Evolutionary conservation across 1,140 invertebrate genomes (phyloP), one percentile per base, ranked within the genome.

Genomic region (Saxidomus purpurata): DNA sequence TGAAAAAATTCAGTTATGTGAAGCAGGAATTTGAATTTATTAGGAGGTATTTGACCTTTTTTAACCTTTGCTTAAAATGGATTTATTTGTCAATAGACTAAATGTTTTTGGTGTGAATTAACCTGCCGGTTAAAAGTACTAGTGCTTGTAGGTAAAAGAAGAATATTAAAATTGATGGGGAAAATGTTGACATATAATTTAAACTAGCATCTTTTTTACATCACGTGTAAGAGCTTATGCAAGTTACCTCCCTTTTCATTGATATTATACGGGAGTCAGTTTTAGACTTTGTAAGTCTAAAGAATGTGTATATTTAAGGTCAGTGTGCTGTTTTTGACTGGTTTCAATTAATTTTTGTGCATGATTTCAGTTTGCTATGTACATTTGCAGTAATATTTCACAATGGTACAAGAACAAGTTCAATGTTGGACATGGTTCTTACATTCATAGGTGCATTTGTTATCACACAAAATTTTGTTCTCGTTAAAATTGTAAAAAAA

Each of bases 401-500:
- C 55, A n/a, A n/a, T n/a, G 25, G 6, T n/a, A 6, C 6, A 59
- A 59, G 25, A 25, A 4, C 55, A 59, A n/a, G n/a, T n/a, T n/a
- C n/a, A n/a, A n/a, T n/a, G n/a, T n/a, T n/a, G n/a, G n/a, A n/a
- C n/a, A n/a, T n/a, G n/a, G n/a, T n/a, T n/a, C n/a, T n/a, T n/a
- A n/a, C n/a, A n/a, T n/a, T n/a, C n/a, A n/a, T n/a, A n/a, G 9
- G 34, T 19, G 28, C 25, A 67, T 67, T 71, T 71, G 67, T 71
- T 71, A 38, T 2, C 4, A 59, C 22, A 17, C 3, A 38, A 38
- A 38, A 71, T 38, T 79, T 59, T 49, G 34, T 47, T 76, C 40
- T 49, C 19, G 76, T 79, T 59, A 84, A 84, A 49, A 28, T 36
- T 84, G 61, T 25, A 49, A 84, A 82, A 67, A 31, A 38, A 31